Percentiles rank a stretch among this genome's conserved stretches.
Evolutionary conservation across 2,797 vertebrate genomes (phyloP).

Genomic region (Gallinago solitaria): DNA sequence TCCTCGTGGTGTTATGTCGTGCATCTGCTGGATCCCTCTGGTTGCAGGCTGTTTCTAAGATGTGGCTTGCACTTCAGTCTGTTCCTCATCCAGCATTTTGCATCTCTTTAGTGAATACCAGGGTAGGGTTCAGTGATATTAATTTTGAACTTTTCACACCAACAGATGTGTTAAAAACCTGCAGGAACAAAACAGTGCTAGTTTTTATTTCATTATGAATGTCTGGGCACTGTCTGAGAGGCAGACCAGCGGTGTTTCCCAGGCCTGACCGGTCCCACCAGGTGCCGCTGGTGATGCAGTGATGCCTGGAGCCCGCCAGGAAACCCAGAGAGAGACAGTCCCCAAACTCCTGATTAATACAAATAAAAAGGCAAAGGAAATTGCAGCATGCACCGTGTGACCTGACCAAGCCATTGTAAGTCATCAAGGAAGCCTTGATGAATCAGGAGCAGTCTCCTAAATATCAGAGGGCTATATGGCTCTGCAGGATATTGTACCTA

Average conservation of each 20-base stretch:
- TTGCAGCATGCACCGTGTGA: constrained; percentile 60
- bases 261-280: constrained; percentile 32
- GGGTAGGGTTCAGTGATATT: not conserved
- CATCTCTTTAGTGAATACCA: not conserved
- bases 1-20: not conserved
- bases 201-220: not conserved
- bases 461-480: not conserved
- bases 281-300: constrained; percentile 35
- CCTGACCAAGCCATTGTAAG: not conserved
- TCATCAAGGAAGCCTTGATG: constrained; percentile 25
- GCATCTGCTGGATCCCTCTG: not conserved
- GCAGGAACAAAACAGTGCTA: not conserved
- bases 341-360: constrained; percentile 40
- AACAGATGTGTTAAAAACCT: not conserved
- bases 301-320: not conserved
- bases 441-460: constrained; percentile 24
- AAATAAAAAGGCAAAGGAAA: constrained; percentile 44
- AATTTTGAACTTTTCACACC: not conserved
- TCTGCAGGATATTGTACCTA: not conserved
- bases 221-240: not conserved
- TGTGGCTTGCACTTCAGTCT: not conserved
- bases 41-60: not conserved
- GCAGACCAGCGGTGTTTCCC: not conserved
- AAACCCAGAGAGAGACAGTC: not conserved
- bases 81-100: not conserved